Conservation (phyloP, 2,797 vertebrate species). For the Xenops minutus region DNA sequence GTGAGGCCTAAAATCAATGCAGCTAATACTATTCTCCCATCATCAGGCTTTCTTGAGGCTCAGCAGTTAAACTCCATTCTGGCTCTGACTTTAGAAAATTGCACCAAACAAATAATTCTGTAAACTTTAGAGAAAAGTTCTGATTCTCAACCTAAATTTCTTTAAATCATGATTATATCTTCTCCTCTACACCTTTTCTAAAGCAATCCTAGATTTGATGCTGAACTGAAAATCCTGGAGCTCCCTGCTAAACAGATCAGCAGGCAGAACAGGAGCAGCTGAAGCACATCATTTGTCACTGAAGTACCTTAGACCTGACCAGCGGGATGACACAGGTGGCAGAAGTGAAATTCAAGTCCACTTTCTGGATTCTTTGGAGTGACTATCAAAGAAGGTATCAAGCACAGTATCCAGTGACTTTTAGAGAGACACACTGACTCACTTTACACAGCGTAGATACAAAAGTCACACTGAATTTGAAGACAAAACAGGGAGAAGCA, state of each 20-base stretch:
- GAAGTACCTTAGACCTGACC: not conserved
- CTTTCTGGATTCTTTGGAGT: not conserved
- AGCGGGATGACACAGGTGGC: not conserved
- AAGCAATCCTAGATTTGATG: not conserved
- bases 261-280: not conserved
- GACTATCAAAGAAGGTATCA: not conserved
- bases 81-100: not conserved
- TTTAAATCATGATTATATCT: not conserved
- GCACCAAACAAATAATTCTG: not conserved
- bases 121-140: not conserved
- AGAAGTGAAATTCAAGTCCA: not conserved
- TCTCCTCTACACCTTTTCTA: not conserved
- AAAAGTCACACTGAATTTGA: not conserved
- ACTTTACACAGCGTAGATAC: not conserved
- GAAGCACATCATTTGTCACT: not conserved
- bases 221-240: not conserved
- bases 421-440: not conserved
- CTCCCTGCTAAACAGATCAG: not conserved
- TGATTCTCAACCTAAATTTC: not conserved
- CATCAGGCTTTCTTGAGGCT: not conserved
- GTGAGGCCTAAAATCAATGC: not conserved
- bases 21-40: not conserved
- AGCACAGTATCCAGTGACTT: not conserved
- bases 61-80: not conserved
- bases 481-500: not conserved